Conservation (phyloP, 53 echinoderm and acorn worm genomes). For the Glandiceps talaboti region DNA sequence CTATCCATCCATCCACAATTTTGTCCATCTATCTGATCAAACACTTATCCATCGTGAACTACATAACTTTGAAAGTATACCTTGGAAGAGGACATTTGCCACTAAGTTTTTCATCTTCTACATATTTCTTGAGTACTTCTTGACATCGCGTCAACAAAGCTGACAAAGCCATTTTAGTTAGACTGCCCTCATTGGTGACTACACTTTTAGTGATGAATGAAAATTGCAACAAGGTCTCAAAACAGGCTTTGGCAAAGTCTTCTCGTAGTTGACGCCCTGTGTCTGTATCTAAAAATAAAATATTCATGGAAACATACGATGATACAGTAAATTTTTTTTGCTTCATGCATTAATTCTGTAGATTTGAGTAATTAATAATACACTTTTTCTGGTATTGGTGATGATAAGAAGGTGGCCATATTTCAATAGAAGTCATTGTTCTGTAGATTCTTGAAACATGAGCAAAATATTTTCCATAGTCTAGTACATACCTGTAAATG, state of each 20-base stretch:
- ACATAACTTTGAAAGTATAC: slow-evolving; percentile 12
- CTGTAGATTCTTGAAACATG: no score
- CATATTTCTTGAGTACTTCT: slow-evolving; percentile 94
- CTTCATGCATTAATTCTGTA: no score
- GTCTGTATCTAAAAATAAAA: slow-evolving; percentile 43
- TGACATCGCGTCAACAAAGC: slow-evolving; percentile 81
- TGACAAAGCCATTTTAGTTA: slow-evolving; percentile 94
- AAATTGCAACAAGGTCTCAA: slow-evolving; percentile 93
- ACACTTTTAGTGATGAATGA: slow-evolving; percentile 79
- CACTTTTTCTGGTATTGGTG: no score
- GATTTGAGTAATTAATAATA: no score
- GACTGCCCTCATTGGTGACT: slow-evolving; percentile 67
- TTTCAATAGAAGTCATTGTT: no score
- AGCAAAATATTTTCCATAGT: no score
- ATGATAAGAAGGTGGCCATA: no score
- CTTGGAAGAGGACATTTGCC: slow-evolving; percentile 95
- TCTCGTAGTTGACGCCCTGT: slow-evolving; percentile 62
- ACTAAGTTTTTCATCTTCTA: slow-evolving; percentile 90
- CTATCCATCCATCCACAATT: no score
- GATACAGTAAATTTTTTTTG: no score
- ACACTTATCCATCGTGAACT: no score
- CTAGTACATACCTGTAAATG: background rate
- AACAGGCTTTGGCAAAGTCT: slow-evolving; percentile 98
- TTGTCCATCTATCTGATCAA: no score
- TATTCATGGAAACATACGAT: no score